Base-by-base conservation (phyloP, 2,113 vertebrate genomes). In the Grallaria varia region DNA sequence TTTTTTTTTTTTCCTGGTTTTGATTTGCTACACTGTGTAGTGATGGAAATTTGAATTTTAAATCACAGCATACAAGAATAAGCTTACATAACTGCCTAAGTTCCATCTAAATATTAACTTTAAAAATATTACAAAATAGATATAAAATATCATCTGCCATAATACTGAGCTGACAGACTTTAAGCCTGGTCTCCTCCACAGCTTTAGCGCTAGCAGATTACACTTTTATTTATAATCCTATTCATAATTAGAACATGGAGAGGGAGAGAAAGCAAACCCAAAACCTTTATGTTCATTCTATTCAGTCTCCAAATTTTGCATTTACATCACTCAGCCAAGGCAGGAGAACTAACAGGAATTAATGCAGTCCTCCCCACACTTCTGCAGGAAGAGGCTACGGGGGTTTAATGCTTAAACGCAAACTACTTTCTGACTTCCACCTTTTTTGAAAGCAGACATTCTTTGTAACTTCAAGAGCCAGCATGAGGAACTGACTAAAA, bases 201-300 rank as follows among this genome's bases (percentile, higher is more conserved):
- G 69, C 52, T 71, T 80, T 64, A 94, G 63, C 2, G 1, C 13
- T 68, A 75, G 11, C 35, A 87, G 27, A 64, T 68, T 91, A 84
- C 22, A 47, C 64, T 93, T 95, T 95, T 82, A 78, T 82, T 90
- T 56, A 73, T 44, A 63, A 74, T 91, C 90, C 80, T 83, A 73
- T 83, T 91, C 53, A 75, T 59, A 59, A 69, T 67, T 89, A 72
- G 44, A 96, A 84, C 17, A 71, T 2, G 1, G 52, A 45, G 27
- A 6, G 24, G 24, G 35, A 69, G 28, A 81, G 35, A 44, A 62
- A 91, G 35, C 7, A 37, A 83, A 14, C 1, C 2, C 10, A 14
- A n/a, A 56, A 88, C 30, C 17, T 50, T 89, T 14, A n/a, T 28
- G 37, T 30, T 85, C 66, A 25, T 69, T 62, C n/a, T 74, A 23